Conservation (phyloP, 2,113 vertebrate genomes). For the Zosterops japonicus region DNA sequence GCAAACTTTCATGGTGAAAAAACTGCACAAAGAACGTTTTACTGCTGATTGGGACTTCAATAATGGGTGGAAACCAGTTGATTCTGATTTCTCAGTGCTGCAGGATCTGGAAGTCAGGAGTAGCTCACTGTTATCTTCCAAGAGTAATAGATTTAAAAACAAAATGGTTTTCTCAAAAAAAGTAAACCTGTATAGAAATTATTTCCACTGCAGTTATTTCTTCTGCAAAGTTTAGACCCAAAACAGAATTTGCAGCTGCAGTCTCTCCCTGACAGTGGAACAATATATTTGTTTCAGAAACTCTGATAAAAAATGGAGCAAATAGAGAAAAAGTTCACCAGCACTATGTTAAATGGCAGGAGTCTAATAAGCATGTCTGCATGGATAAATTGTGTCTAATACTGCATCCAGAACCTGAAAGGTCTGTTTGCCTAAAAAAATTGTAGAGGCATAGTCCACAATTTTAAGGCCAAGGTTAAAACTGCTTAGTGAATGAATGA, state of each 20-base stretch:
- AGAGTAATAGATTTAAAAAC: neutral
- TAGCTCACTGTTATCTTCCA: neutral
- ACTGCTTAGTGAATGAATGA: neutral
- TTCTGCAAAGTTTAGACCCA: neutral
- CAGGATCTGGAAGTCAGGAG: neutral
- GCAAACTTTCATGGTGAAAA: neutral
- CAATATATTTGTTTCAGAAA: neutral
- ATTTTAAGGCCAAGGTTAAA: slow-evolving; percentile 16
- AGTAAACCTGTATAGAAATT: neutral
- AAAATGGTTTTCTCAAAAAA: neutral
- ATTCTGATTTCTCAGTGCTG: neutral
- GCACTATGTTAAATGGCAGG: neutral
- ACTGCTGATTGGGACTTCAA: neutral
- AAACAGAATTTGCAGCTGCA: neutral
- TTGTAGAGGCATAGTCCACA: neutral
- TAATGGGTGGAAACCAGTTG: neutral
- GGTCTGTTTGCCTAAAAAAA: neutral
- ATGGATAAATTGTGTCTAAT: neutral
- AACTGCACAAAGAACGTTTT: neutral
- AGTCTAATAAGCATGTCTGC: neutral
- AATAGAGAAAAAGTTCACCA: neutral
- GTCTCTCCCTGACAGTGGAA: neutral
- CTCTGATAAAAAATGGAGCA: neutral
- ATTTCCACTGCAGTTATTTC: neutral
- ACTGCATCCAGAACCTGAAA: neutral